Evolutionary conservation across 92 coral and sea anemone species (phyloP).

Genomic region (Palythoa grandis): DNA sequence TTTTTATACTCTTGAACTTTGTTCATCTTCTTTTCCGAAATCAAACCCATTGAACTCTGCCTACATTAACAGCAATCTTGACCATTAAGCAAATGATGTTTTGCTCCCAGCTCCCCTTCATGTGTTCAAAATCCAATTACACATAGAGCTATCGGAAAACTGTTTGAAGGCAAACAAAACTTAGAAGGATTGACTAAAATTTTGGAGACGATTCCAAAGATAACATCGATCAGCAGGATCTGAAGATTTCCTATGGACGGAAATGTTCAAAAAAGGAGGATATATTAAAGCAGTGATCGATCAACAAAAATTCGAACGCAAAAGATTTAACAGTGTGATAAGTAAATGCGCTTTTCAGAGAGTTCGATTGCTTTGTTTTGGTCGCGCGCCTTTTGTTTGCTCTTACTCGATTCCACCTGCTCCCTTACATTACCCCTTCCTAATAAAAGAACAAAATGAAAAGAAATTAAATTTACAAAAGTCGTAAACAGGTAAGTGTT

Average conservation of each 20-base stretch:
- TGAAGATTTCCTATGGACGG: slow-evolving; percentile 48
- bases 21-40: not conserved
- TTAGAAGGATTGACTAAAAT: slow-evolving; percentile 20
- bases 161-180: slow-evolving; percentile 22
- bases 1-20: not conserved
- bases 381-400: slow-evolving; percentile 43
- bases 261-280: slow-evolving; percentile 35
- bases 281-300: slow-evolving; percentile 43
- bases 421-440: not conserved
- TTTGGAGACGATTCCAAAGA: slow-evolving; percentile 28
- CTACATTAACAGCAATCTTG: slow-evolving; percentile 25
- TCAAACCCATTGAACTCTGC: not conserved
- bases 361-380: slow-evolving; percentile 7
- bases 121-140: slow-evolving; percentile 41
- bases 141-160: slow-evolving; percentile 36
- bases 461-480: slow-evolving; percentile 40
- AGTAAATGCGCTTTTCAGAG: slow-evolving; percentile 37
- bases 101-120: slow-evolving; percentile 16
- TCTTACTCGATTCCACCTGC: slow-evolving; percentile 19
- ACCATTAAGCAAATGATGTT: slow-evolving; percentile 27
- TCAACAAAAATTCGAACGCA: slow-evolving; percentile 46
- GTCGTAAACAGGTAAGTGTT: slow-evolving; percentile 47
- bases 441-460: slow-evolving; percentile 25
- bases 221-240: slow-evolving; percentile 36
- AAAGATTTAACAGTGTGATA: slow-evolving; percentile 45